Evolutionary conservation across 2,113 vertebrate species (phyloP).

Genomic region (Neogale vison): DNA sequence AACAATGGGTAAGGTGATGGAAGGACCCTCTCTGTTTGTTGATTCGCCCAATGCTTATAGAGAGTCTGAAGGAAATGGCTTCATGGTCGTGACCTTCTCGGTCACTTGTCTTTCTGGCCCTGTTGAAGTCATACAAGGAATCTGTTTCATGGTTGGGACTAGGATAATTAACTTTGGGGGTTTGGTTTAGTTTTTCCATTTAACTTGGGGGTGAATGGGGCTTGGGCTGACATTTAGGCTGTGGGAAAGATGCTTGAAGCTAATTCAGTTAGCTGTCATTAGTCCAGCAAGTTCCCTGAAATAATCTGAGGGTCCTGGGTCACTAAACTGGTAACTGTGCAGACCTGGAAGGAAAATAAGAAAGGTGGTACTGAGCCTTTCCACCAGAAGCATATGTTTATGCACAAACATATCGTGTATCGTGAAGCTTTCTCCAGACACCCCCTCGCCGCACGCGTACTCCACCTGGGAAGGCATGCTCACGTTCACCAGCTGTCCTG

Average conservation of each 20-base stretch:
- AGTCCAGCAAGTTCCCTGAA: background rate
- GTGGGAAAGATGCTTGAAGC: background rate
- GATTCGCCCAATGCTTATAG: rapidly evolving
- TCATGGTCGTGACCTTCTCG: background rate
- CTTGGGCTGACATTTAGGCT: background rate
- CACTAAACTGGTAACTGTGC: background rate
- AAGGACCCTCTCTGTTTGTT: rapidly evolving
- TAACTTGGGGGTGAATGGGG: background rate
- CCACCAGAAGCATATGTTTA: background rate
- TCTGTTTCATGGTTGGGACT: background rate
- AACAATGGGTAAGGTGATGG: constrained; percentile 64
- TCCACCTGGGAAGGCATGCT: rapidly evolving
- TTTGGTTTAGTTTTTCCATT: background rate
- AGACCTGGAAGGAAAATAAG: background rate
- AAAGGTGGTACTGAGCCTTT: background rate
- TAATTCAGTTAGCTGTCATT: background rate
- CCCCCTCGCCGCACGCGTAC: rapidly evolving
- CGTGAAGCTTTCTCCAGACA: background rate
- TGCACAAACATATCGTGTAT: rapidly evolving
- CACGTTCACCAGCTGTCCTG: rapidly evolving
- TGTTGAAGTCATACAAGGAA: background rate
- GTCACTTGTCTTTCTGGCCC: background rate
- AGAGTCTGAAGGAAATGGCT: background rate
- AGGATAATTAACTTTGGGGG: background rate
- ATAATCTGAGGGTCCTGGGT: background rate